Conservation (phyloP, 2,797 vertebrate species). For the Anableps anableps region DNA sequence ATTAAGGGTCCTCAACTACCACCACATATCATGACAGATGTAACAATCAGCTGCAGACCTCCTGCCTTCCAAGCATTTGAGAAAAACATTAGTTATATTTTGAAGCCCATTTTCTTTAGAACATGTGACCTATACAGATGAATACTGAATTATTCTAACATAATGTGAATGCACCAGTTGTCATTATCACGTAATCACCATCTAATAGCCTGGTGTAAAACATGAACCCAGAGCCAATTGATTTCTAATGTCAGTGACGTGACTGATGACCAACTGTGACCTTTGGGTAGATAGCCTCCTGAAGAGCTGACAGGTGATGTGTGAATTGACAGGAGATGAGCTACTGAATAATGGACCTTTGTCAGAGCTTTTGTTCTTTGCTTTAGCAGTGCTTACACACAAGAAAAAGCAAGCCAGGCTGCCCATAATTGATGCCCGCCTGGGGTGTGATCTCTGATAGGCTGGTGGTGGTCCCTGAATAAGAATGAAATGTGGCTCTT, state of each 20-base stretch:
- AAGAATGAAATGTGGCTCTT: conserved; percentile 48
- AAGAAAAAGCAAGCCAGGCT: conserved; percentile 22
- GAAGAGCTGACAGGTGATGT: conserved; percentile 60
- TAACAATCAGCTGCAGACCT: background rate
- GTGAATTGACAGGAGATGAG: conserved; percentile 60
- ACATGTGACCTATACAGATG: no score
- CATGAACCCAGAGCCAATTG: conserved; percentile 13
- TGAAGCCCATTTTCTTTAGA: no score
- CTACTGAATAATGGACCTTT: conserved; percentile 64
- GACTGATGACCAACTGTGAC: conserved; percentile 49
- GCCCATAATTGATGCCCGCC: conserved; percentile 63
- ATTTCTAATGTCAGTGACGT: conserved; percentile 38
- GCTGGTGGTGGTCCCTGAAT: conserved; percentile 60
- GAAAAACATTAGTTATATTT: no score
- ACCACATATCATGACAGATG: no score
- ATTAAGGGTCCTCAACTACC: no score
- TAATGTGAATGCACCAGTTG: background rate
- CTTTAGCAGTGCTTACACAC: conserved; percentile 36
- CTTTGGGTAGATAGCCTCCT: conserved; percentile 24
- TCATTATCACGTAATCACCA: conserved; percentile 18
- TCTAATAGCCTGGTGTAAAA: conserved; percentile 32
- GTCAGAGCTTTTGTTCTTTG: conserved; percentile 50
- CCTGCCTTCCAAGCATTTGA: no score
- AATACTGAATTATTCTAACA: background rate
- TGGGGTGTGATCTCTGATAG: conserved; percentile 44